Conservation (phyloP, 1,140 invertebrate genomes). For the Ganaspis sp. region DNA sequence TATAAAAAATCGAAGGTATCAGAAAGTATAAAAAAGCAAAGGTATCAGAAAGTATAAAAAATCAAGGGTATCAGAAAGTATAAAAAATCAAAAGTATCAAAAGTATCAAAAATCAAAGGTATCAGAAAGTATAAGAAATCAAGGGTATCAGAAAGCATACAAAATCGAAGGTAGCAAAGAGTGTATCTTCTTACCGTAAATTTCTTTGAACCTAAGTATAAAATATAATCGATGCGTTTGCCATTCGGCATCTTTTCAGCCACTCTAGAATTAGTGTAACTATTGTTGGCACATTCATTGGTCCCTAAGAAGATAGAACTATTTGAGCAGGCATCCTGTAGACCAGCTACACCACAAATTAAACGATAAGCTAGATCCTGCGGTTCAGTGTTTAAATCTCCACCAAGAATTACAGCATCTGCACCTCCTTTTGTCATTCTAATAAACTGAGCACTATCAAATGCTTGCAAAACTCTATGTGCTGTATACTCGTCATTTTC, state of each 20-base stretch:
- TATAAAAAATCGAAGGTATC: conserved; percentile 32
- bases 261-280: conserved; percentile 81
- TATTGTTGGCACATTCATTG: conserved; percentile 88
- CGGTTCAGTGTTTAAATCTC: conserved; percentile 95
- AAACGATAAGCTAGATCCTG: conserved; percentile 88
- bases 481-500: conserved; percentile 92
- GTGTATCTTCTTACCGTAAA: conserved; percentile 77
- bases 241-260: conserved; percentile 82
- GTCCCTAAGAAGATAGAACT: conserved; percentile 78
- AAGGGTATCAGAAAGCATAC: no score
- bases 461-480: conserved; percentile 93
- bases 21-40: conserved; percentile 42
- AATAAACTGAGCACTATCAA: conserved; percentile 96
- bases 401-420: conserved; percentile 90
- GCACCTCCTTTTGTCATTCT: conserved; percentile 86
- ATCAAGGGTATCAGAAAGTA: not conserved
- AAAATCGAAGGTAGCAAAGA: no score
- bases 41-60: conserved; percentile 43
- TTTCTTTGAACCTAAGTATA: conserved; percentile 81
- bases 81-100: conserved; percentile 49
- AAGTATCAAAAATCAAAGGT: conserved; percentile 41
- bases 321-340: conserved; percentile 69
- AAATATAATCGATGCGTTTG: conserved; percentile 94
- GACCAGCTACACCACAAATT: conserved; percentile 76
- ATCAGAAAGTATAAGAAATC: no score